phyloP scores from a whole-genome alignment of 2,113 vertebrate species.

The Setophaga coronata region DNA sequence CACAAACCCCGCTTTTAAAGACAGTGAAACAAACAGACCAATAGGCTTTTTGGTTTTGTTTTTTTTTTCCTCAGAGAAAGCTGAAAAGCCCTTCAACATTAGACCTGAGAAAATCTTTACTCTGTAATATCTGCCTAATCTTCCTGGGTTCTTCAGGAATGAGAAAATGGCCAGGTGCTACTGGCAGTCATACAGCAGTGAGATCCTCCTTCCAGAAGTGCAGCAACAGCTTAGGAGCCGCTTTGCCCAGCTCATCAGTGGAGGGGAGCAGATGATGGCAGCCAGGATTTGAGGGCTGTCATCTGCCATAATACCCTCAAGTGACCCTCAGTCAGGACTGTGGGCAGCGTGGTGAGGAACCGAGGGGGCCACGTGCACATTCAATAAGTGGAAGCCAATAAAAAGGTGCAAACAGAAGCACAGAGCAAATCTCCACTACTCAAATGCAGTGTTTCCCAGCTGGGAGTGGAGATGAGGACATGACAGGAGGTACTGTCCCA shows the following conservation, averaged over 20 bases:
- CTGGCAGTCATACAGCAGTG: background rate
- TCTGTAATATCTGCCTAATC: background rate
- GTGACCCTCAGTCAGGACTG: background rate
- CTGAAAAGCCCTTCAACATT: background rate
- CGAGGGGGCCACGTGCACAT: background rate
- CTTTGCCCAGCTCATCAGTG: background rate
- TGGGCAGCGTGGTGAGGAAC: background rate
- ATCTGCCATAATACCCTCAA: background rate
- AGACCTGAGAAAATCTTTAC: background rate
- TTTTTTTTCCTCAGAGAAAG: background rate
- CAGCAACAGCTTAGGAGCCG: background rate
- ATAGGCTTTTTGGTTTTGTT: background rate
- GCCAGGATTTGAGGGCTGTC: background rate
- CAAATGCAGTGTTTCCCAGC: background rate
- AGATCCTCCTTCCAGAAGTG: background rate
- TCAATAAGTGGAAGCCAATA: background rate
- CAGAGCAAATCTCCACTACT: background rate
- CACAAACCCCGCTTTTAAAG: background rate
- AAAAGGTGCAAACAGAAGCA: background rate
- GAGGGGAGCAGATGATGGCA: background rate
- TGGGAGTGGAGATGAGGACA: background rate
- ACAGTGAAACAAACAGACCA: conserved; percentile 16
- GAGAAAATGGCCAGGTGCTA: background rate
- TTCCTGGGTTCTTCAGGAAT: background rate
- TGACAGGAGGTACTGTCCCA: background rate